Conservation (phyloP, 2,888 invertebrate species). For the Euproctis similis region DNA sequence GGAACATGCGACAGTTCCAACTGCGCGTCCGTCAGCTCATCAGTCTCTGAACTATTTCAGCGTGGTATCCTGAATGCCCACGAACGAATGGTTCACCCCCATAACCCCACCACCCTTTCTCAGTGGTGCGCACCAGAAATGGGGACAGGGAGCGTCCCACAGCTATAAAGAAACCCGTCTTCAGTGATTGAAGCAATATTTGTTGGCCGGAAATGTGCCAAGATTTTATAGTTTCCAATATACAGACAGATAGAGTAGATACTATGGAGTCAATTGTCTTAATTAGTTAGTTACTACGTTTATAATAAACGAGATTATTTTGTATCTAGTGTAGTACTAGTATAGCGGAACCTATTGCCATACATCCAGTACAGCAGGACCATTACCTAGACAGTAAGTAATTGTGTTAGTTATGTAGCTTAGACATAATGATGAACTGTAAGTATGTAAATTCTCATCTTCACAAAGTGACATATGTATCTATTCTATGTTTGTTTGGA, state of each 20-base stretch:
- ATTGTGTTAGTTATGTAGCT: too few relatives aligned
- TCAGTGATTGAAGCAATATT: conserved; percentile 67
- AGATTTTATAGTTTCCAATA: conserved; percentile 14
- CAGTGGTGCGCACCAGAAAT: conserved; percentile 48
- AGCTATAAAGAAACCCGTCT: conserved; percentile 70
- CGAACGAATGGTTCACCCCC: conserved; percentile 34
- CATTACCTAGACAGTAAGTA: too few relatives aligned
- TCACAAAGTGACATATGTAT: too few relatives aligned
- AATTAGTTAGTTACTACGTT: neutral
- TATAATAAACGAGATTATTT: neutral
- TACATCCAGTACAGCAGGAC: too few relatives aligned
- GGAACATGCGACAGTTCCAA: conserved; percentile 21
- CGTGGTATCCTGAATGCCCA: conserved; percentile 26
- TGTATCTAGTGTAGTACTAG: too few relatives aligned
- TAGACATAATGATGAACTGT: too few relatives aligned
- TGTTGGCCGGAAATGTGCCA: conserved; percentile 42
- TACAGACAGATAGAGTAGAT: too few relatives aligned
- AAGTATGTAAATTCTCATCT: too few relatives aligned
- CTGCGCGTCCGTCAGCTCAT: conserved; percentile 43
- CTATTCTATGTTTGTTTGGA: too few relatives aligned
- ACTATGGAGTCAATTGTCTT: too few relatives aligned
- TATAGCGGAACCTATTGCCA: too few relatives aligned
- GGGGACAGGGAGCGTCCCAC: conserved; percentile 68
- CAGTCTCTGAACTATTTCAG: conserved; percentile 44
- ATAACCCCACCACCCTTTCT: conserved; percentile 54